These are phyloP conservation scores for Okamejei kenojei DNA, from an alignment of 2,797 vertebrate genomes.

Conservation along the genomic window DNA sequence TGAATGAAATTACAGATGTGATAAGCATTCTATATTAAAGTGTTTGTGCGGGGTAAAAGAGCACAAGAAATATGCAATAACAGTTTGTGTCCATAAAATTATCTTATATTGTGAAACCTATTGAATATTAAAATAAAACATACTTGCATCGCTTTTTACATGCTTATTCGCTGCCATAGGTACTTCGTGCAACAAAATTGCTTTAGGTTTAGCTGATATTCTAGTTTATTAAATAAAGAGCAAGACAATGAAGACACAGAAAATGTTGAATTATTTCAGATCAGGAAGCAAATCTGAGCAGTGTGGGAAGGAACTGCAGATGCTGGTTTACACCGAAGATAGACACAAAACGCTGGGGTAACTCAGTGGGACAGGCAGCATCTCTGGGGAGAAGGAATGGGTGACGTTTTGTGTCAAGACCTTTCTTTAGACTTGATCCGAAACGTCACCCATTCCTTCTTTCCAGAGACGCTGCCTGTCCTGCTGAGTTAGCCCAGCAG, in stretches of 20 bases:
- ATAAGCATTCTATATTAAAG: background rate
- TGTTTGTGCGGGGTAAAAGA: background rate
- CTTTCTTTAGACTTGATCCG: too few species aligned
- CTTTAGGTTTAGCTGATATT: background rate
- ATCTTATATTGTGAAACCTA: background rate
- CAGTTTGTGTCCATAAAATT: background rate
- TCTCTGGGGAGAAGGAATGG: too few species aligned
- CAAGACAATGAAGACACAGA: background rate
- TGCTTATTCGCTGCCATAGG: background rate
- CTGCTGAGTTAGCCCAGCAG: too few species aligned
- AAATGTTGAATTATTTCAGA: background rate
- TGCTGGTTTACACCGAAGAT: too few species aligned
- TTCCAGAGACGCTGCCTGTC: background rate
- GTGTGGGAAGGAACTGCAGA: too few species aligned
- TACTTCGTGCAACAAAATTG: background rate
- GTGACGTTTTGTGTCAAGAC: too few species aligned
- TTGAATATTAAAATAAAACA: background rate
- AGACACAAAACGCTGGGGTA: too few species aligned
- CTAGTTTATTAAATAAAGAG: background rate
- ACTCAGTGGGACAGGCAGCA: too few species aligned
- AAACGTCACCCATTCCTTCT: too few species aligned
- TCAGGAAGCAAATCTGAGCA: background rate
- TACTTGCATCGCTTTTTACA: background rate
- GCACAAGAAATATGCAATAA: background rate
- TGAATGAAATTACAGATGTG: background rate